Conservation (phyloP, 2,797 vertebrate species). For the Sternarchorhynchus goeldii region DNA sequence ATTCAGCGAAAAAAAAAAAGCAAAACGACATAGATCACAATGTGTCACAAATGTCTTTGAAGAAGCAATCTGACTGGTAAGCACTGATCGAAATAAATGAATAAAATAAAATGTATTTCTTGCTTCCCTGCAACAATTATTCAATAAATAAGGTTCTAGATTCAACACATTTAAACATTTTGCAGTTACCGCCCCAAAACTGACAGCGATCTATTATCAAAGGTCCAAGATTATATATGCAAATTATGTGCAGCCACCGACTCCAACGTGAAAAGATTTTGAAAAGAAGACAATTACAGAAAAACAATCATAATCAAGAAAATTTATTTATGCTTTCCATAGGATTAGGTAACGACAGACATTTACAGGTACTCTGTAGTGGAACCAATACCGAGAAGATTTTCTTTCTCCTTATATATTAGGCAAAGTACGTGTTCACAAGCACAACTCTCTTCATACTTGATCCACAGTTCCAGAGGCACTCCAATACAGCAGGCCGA, state of each 20-base stretch:
- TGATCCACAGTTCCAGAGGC: slow-evolving; percentile 67
- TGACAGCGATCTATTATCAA: too few species aligned
- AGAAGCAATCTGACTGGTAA: too few species aligned
- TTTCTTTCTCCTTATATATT: slow-evolving; percentile 62
- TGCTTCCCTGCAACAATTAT: too few species aligned
- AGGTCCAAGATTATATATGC: too few species aligned
- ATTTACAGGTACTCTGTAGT: slow-evolving; percentile 70
- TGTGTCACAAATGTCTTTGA: too few species aligned
- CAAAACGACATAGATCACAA: too few species aligned
- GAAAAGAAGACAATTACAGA: slow-evolving; percentile 35
- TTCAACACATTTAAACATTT: too few species aligned
- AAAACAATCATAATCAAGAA: slow-evolving; percentile 64
- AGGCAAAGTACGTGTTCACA: slow-evolving; percentile 58
- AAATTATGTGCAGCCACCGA: not conserved
- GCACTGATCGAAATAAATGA: too few species aligned
- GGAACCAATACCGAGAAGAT: slow-evolving; percentile 65
- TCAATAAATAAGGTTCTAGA: too few species aligned
- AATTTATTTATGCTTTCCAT: slow-evolving; percentile 74
- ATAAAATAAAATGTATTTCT: too few species aligned
- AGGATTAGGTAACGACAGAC: slow-evolving; percentile 68
- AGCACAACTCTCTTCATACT: slow-evolving; percentile 56
- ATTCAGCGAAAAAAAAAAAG: too few species aligned
- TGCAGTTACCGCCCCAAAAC: too few species aligned
- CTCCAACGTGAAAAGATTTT: not conserved
- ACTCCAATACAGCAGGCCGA: slow-evolving; percentile 69